Evolutionary conservation across 2,888 invertebrate species (phyloP).

Genomic region (Eustalomyia histrio): DNA sequence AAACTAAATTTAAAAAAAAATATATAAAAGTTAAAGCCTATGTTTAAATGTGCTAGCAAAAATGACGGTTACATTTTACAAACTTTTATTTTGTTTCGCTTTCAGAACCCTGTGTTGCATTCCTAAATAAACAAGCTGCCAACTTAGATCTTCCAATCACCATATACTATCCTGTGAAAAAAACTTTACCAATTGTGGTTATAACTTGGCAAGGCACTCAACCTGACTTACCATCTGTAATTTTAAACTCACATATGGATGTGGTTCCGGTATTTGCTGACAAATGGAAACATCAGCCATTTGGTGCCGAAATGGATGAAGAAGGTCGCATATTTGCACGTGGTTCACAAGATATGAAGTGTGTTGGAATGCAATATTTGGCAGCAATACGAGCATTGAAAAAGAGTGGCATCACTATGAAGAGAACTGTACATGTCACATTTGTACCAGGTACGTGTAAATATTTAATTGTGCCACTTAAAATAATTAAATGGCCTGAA

Average conservation of each 20-base stretch:
- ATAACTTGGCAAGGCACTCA: constrained; percentile 88
- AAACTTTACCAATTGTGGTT: constrained; percentile 87
- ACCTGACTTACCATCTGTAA: constrained; percentile 83
- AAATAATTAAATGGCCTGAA: neutral
- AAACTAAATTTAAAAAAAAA: too few relatives aligned
- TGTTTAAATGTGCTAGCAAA: too few relatives aligned
- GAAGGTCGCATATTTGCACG: constrained; percentile 92
- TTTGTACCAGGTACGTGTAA: constrained; percentile 83
- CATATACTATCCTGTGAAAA: constrained; percentile 81
- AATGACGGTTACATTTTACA: too few relatives aligned
- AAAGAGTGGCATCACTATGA: constrained; percentile 80
- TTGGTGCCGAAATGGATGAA: constrained; percentile 89
- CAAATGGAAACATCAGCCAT: constrained; percentile 93
- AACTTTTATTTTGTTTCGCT: neutral
- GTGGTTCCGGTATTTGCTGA: constrained; percentile 96
- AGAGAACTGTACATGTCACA: constrained; percentile 84
- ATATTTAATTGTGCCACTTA: neutral
- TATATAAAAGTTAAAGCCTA: too few relatives aligned
- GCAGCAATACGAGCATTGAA: constrained; percentile 86
- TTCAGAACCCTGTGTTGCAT: constrained; percentile 58
- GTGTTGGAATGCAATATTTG: constrained; percentile 87
- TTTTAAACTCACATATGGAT: constrained; percentile 97
- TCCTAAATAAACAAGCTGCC: constrained; percentile 44
- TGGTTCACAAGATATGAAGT: constrained; percentile 94
- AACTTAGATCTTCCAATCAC: constrained; percentile 83